phyloP scores from a whole-genome alignment of 2,797 vertebrate genomes.

The Notamacropus eugenii region DNA sequence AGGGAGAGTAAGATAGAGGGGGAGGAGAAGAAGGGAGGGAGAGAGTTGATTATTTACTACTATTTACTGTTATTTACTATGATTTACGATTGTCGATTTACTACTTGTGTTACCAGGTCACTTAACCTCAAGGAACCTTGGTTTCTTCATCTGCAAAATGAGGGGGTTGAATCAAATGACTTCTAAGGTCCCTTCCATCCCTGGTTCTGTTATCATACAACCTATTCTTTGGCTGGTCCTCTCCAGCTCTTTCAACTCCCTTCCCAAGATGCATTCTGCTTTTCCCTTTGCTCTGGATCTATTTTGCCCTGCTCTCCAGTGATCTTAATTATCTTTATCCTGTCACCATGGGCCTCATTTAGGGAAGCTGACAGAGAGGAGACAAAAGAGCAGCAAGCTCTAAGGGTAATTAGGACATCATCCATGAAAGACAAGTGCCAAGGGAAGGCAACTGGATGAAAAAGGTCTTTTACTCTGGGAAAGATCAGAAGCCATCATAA shows the following conservation, averaged over 20 bases:
- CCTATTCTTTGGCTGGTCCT: neutral
- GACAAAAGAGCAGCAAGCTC: conserved; percentile 43
- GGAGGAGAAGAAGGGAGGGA: neutral
- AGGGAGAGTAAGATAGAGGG: neutral
- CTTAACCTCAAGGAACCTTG: neutral
- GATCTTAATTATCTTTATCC: conserved; percentile 50
- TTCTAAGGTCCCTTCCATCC: neutral
- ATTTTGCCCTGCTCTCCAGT: conserved; percentile 24
- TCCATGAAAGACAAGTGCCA: conserved; percentile 43
- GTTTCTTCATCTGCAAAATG: neutral
- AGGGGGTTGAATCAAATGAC: neutral
- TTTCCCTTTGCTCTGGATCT: conserved; percentile 26
- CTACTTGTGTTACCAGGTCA: neutral
- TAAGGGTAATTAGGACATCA: conserved; percentile 56
- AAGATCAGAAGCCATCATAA: conserved; percentile 19
- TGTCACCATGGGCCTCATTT: neutral
- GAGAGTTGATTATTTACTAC: neutral
- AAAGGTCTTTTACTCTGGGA: neutral
- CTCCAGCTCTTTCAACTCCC: neutral
- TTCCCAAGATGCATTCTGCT: neutral
- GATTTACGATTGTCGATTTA: neutral
- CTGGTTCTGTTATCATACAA: neutral
- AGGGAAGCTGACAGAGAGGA: conserved; percentile 44
- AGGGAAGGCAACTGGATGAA: conserved; percentile 40
- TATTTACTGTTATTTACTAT: neutral